These are phyloP conservation scores for Euzophera pinguis DNA, from an alignment of 2,888 invertebrate species.

Conservation along the genomic window DNA sequence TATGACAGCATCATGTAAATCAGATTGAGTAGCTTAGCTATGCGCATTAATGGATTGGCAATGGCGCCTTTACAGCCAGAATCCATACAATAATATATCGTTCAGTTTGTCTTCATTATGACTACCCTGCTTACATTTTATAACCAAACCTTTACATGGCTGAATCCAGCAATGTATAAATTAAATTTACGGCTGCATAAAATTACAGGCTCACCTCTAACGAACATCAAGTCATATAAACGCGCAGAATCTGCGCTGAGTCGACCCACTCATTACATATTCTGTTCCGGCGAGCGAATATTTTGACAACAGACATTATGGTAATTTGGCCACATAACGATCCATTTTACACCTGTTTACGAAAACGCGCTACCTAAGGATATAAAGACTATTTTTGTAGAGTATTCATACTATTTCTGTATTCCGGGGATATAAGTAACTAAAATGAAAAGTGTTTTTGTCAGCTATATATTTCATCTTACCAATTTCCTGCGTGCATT, in stretches of 20 bases:
- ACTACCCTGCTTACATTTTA: constrained; percentile 20
- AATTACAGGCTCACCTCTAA: constrained; percentile 56
- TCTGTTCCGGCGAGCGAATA: constrained; percentile 66
- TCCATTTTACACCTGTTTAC: constrained; percentile 75
- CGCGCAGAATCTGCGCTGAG: constrained; percentile 58
- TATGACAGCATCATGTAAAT: no score
- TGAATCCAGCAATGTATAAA: constrained; percentile 44
- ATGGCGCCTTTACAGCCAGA: constrained; percentile 11
- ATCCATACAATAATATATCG: constrained; percentile 34
- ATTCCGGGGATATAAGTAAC: no score
- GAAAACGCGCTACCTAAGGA: constrained; percentile 64
- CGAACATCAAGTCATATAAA: constrained; percentile 54
- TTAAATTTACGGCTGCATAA: constrained; percentile 58
- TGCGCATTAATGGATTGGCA: constrained; percentile 19
- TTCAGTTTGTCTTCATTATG: constrained; percentile 52
- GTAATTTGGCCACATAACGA: constrained; percentile 68
- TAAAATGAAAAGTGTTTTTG: no score
- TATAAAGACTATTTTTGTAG: constrained; percentile 50
- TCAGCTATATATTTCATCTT: no score
- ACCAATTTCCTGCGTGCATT: no score
- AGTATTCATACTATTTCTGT: not conserved
- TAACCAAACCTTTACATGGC: constrained; percentile 13
- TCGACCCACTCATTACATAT: constrained; percentile 65
- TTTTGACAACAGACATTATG: constrained; percentile 76
- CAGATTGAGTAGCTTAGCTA: not conserved